These are phyloP conservation scores for Etheostoma nigrum DNA, from an alignment of 2,797 vertebrate species.

Conservation along the genomic window DNA sequence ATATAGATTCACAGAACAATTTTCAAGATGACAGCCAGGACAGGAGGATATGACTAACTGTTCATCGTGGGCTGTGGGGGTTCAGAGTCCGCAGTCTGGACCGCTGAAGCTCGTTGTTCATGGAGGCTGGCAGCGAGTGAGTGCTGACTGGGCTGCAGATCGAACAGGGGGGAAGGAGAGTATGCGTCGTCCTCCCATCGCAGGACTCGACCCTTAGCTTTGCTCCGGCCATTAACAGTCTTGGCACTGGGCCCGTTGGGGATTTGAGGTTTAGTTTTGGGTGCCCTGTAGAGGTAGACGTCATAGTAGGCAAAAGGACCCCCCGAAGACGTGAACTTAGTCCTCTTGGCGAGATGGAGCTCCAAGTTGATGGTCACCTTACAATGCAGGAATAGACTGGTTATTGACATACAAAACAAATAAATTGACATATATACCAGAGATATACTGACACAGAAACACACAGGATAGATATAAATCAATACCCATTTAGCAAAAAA, in stretches of 20 bases:
- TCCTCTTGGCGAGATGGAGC: slow-evolving; percentile 66
- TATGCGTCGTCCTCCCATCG: slow-evolving; percentile 69
- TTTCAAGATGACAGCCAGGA: slow-evolving; percentile 10
- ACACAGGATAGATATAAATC: neutral
- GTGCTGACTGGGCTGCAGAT: slow-evolving; percentile 61
- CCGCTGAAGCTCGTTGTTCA: slow-evolving; percentile 21
- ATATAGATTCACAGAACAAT: slow-evolving; percentile 8
- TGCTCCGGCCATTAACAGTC: slow-evolving; percentile 26
- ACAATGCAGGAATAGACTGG: slow-evolving; percentile 19
- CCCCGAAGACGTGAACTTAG: slow-evolving; percentile 34
- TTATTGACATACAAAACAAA: slow-evolving; percentile 21
- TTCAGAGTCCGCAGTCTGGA: slow-evolving; percentile 25
- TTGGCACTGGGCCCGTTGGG: slow-evolving; percentile 3
- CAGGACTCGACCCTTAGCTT: slow-evolving; percentile 48
- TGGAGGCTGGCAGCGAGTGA: slow-evolving; percentile 44
- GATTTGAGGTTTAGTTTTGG: slow-evolving; percentile 33
- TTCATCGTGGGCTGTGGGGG: slow-evolving; percentile 31
- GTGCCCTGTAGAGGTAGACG: slow-evolving; percentile 71
- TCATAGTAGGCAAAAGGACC: slow-evolving; percentile 59
- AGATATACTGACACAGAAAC: neutral
- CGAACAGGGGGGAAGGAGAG: slow-evolving; percentile 56
- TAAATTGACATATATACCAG: neutral
- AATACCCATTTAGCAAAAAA: neutral
- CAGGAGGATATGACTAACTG: neutral
- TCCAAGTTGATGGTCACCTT: slow-evolving; percentile 77